A percentile compares a stretch with the other conserved stretches of the same genome.
Evolutionary conservation across 2,888 invertebrate genomes (phyloP).

Genomic region (Acronicta leporina): DNA sequence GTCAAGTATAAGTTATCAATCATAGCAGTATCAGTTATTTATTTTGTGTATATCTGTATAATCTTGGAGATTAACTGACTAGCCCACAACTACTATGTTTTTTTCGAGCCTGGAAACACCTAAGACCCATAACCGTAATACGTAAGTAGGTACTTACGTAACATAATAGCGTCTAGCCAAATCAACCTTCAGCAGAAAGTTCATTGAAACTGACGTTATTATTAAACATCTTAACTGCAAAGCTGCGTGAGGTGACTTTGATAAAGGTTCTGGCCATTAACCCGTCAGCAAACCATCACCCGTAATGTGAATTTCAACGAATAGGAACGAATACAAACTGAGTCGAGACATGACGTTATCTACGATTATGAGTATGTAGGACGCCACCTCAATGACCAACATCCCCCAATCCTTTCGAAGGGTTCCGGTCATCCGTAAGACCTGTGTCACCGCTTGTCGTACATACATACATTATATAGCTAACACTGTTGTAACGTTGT

Average conservation of each 20-base stretch:
- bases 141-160: slow-evolving; percentile 2
- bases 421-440: slow-evolving; percentile 31
- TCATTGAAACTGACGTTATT: slow-evolving; percentile 29
- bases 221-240: slow-evolving; percentile 12
- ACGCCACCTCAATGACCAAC: slow-evolving; percentile 1
- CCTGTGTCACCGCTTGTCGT: slow-evolving; percentile 22
- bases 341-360: slow-evolving; percentile 27
- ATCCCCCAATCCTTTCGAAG: slow-evolving; percentile 1
- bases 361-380: slow-evolving; percentile 9
- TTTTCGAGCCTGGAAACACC: neutral
- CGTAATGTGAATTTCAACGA: slow-evolving; percentile 19
- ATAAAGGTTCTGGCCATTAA: slow-evolving; percentile 44
- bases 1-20: no score
- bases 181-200: slow-evolving; percentile 38
- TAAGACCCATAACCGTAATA: slow-evolving; percentile 10
- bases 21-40: no score
- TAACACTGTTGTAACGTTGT: no score
- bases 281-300: slow-evolving; percentile 14
- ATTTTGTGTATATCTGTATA: no score
- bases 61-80: no score
- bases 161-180: slow-evolving; percentile 34
- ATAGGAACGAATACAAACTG: slow-evolving; percentile 5
- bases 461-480: slow-evolving; percentile 15
- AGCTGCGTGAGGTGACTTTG: slow-evolving; percentile 39
- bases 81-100: no score